Conservation (phyloP, 2,888 invertebrate genomes). For the Periphyllus acericola region DNA sequence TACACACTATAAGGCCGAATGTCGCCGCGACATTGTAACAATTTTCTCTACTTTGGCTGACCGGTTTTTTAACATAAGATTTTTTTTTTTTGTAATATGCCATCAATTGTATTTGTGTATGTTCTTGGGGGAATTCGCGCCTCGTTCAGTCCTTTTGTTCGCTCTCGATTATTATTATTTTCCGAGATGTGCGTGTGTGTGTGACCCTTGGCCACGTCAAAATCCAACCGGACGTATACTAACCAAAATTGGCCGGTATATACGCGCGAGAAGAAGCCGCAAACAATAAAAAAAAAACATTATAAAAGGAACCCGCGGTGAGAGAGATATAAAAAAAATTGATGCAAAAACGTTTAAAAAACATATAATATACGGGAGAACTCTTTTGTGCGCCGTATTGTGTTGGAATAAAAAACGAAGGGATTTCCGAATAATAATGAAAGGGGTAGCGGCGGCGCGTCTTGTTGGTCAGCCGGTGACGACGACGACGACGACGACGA, state of each 20-base stretch:
- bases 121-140: conserved; percentile 54
- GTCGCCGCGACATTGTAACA: conserved; percentile 59
- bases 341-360: conserved; percentile 61
- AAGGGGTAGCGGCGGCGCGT: conserved; percentile 27
- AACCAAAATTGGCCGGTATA: conserved; percentile 60
- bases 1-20: background rate
- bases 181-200: conserved; percentile 26
- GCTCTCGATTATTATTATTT: conserved; percentile 47
- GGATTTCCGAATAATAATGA: conserved; percentile 54
- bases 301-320: conserved; percentile 32
- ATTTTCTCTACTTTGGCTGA: conserved; percentile 53
- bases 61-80: conserved; percentile 59
- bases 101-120: conserved; percentile 46
- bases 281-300: conserved; percentile 49
- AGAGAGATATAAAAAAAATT: conserved; percentile 14
- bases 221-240: conserved; percentile 52
- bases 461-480: conserved; percentile 47
- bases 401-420: conserved; percentile 12
- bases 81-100: conserved; percentile 42
- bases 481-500: conserved; percentile 4
- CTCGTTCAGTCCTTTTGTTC: conserved; percentile 52
- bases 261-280: conserved; percentile 54
- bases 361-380: conserved; percentile 38
- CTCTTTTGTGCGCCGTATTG: conserved; percentile 46
- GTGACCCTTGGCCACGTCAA: conserved; percentile 57